These are phyloP conservation scores for Nothocercus julius DNA, from an alignment of 2,113 vertebrate species.

Conservation along the genomic window DNA sequence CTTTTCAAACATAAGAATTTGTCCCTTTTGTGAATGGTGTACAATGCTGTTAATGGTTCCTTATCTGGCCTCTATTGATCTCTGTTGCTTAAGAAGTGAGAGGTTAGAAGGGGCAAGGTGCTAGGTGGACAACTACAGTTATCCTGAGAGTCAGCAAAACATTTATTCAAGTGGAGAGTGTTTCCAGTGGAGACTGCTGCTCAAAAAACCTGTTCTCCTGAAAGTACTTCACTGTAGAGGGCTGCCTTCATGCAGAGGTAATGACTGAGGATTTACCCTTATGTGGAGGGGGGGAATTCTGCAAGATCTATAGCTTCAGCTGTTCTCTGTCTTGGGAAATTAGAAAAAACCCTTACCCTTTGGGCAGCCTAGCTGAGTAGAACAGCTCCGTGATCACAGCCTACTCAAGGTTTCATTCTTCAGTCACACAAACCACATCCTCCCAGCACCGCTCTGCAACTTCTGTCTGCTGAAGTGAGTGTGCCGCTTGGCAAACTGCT, in stretches of 20 bases:
- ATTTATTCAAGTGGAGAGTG: slow-evolving; percentile 24
- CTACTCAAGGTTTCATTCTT: slow-evolving; percentile 32
- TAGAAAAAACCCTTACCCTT: neutral
- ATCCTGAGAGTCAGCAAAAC: slow-evolving; percentile 12
- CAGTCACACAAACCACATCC: slow-evolving; percentile 35
- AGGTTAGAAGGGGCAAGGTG: slow-evolving; percentile 5
- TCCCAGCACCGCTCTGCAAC: neutral
- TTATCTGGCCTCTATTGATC: slow-evolving; percentile 9
- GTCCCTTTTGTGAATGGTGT: neutral
- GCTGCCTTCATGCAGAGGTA: neutral
- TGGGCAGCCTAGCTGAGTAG: slow-evolving; percentile 18
- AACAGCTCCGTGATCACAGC: slow-evolving; percentile 36
- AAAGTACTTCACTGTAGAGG: neutral
- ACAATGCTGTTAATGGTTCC: neutral
- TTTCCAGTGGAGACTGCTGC: slow-evolving; percentile 21
- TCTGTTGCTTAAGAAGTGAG: slow-evolving; percentile 8
- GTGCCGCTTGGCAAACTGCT: neutral
- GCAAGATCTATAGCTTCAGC: slow-evolving; percentile 7
- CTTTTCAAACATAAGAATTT: slow-evolving; percentile 3
- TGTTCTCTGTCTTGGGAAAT: slow-evolving; percentile 37
- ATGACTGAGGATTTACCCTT: slow-evolving; percentile 40
- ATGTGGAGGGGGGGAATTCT: neutral
- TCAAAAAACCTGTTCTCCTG: slow-evolving; percentile 5
- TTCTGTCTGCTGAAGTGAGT: neutral
- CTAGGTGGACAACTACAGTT: neutral